These are phyloP conservation scores for Melangyna quadrimaculata DNA, from an alignment of 2,888 invertebrate genomes.

Conservation along the genomic window DNA sequence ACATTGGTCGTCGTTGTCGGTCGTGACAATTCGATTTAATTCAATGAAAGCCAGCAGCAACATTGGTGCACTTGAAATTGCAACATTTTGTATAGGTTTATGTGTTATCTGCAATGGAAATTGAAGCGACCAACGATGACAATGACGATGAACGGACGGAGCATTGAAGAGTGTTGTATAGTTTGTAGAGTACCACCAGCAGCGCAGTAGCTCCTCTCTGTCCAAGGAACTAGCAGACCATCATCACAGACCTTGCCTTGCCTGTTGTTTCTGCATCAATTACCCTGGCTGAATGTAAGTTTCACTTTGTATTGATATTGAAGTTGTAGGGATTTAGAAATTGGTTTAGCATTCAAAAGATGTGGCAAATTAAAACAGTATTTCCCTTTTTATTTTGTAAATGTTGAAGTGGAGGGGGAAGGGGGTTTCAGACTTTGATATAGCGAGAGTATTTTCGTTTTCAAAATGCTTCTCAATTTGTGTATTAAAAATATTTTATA, in stretches of 20 bases:
- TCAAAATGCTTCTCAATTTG: not conserved
- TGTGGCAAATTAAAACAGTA: slow-evolving; percentile 11
- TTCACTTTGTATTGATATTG: slow-evolving; percentile 24
- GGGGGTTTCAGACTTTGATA: not conserved
- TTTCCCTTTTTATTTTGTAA: not conserved
- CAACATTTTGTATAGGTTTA: slow-evolving; percentile 45
- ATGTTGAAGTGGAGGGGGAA: too few species aligned
- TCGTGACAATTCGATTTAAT: slow-evolving; percentile 66
- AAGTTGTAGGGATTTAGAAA: slow-evolving; percentile 30
- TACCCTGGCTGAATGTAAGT: slow-evolving; percentile 37
- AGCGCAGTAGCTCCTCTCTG: not conserved
- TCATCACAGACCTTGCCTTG: not conserved
- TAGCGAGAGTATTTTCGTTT: not conserved
- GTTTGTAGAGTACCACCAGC: slow-evolving; percentile 3
- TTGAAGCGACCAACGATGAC: slow-evolving; percentile 11
- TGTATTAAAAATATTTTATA: not conserved
- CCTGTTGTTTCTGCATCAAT: slow-evolving; percentile 55
- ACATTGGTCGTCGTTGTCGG: slow-evolving; percentile 48
- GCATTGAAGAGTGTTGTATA: not conserved
- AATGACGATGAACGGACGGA: not conserved
- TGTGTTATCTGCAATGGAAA: slow-evolving; percentile 46
- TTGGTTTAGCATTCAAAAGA: slow-evolving; percentile 16
- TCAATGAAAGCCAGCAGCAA: slow-evolving; percentile 50
- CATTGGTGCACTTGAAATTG: slow-evolving; percentile 53
- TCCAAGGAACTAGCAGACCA: not conserved